Percentiles rank a stretch among this genome's conserved stretches.
phyloP scores from a whole-genome alignment of 2,113 vertebrate genomes.

The Silurus asotus region DNA sequence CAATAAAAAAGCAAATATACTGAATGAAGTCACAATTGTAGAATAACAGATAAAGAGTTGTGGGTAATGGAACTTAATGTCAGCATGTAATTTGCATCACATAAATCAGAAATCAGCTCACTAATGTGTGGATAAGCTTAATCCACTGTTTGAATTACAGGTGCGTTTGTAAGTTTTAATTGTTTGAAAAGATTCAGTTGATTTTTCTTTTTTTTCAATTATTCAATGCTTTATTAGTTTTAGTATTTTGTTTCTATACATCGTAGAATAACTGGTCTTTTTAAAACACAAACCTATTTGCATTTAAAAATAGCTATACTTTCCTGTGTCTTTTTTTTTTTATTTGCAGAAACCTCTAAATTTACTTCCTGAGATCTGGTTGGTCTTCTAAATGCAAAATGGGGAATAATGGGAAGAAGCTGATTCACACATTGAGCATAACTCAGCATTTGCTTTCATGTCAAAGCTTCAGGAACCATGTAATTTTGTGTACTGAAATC shows the following conservation, averaged over 20 bases:
- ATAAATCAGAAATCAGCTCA: too few species aligned
- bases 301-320: too few species aligned
- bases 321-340: neutral
- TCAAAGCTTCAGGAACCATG: neutral
- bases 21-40: too few species aligned
- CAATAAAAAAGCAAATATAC: too few species aligned
- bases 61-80: too few species aligned
- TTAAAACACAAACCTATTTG: neutral
- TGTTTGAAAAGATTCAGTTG: too few species aligned
- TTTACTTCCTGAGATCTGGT: neutral
- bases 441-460: neutral
- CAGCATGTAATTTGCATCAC: too few species aligned
- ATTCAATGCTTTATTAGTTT: neutral
- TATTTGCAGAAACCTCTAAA: neutral
- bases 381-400: neutral
- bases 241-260: neutral
- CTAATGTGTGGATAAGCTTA: too few species aligned
- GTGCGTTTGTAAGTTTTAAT: too few species aligned
- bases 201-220: too few species aligned
- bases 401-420: neutral
- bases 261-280: neutral
- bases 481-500: neutral
- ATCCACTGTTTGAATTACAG: too few species aligned
- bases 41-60: too few species aligned
- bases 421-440: neutral